Conservation (phyloP, 2,113 vertebrate species). For the Columba janthina region DNA sequence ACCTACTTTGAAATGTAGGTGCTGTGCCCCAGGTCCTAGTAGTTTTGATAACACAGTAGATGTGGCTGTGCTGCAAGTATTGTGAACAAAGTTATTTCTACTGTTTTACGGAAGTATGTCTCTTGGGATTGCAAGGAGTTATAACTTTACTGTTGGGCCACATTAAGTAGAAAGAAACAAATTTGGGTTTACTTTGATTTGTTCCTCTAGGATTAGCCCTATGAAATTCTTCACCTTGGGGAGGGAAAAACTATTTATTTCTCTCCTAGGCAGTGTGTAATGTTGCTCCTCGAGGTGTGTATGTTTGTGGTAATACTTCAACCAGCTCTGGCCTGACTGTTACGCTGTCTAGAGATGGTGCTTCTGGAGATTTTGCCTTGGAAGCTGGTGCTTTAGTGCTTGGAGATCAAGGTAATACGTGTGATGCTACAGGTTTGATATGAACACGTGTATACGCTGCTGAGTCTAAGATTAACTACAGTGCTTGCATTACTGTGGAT, state of each 20-base stretch:
- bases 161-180: neutral
- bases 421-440: neutral
- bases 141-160: neutral
- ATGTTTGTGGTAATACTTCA: conserved; percentile 97
- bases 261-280: conserved; percentile 87
- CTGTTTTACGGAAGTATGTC: neutral
- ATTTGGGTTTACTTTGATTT: neutral
- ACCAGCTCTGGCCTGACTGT: conserved; percentile 94
- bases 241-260: neutral
- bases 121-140: neutral
- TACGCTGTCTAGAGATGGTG: conserved; percentile 88
- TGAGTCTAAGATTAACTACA: neutral
- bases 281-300: conserved; percentile 93
- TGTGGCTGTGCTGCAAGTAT: neutral
- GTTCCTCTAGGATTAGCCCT: neutral
- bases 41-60: neutral
- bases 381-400: conserved; percentile 96
- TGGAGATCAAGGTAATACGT: conserved; percentile 90
- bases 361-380: conserved; percentile 92
- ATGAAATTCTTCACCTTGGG: neutral
- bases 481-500: neutral
- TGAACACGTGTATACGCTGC: neutral
- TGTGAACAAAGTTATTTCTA: neutral
- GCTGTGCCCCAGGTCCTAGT: neutral
- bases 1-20: neutral